phyloP scores from a whole-genome alignment of 2,888 invertebrate genomes.

The Tachystola acroxantha region DNA sequence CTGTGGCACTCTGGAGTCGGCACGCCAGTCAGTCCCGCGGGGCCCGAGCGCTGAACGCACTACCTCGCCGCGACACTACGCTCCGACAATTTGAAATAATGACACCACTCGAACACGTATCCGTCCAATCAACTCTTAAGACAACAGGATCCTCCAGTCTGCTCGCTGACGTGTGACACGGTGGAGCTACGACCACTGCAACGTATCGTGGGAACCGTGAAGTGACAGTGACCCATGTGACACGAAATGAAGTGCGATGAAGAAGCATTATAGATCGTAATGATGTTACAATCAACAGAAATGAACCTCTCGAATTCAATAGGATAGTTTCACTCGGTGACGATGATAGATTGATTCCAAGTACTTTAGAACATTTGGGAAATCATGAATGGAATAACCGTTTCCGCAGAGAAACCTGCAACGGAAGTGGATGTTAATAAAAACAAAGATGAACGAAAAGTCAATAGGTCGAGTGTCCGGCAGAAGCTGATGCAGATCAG shows the following conservation, averaged over 20 bases:
- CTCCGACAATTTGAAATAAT: slow-evolving; percentile 67
- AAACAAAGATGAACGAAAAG: slow-evolving; percentile 44
- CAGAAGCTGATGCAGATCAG: slow-evolving; percentile 72
- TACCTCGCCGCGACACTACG: slow-evolving; percentile 49
- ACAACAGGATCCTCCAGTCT: slow-evolving; percentile 63
- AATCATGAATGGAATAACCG: slow-evolving; percentile 66
- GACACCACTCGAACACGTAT: slow-evolving; percentile 69
- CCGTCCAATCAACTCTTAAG: slow-evolving; percentile 69
- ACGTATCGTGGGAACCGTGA: slow-evolving; percentile 12
- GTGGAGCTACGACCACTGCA: slow-evolving; percentile 16
- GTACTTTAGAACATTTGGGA: slow-evolving; percentile 19
- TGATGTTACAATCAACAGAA: slow-evolving; percentile 6
- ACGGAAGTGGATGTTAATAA: slow-evolving; percentile 35
- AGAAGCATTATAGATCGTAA: not conserved
- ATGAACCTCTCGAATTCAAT: slow-evolving; percentile 13
- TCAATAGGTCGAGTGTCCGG: slow-evolving; percentile 43
- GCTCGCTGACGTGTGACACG: slow-evolving; percentile 38
- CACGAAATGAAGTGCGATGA: slow-evolving; percentile 2
- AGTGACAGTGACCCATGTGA: slow-evolving; percentile 16
- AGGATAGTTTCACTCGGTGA: not conserved
- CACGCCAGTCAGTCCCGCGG: slow-evolving; percentile 53
- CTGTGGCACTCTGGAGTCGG: slow-evolving; percentile 46
- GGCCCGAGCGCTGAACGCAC: slow-evolving; percentile 30
- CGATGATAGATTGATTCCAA: slow-evolving; percentile 42
- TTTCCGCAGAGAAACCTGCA: slow-evolving; percentile 47